These are phyloP conservation scores for Pseudomugil tenellus DNA, from an alignment of 2,797 vertebrate species.

Conservation along the genomic window DNA sequence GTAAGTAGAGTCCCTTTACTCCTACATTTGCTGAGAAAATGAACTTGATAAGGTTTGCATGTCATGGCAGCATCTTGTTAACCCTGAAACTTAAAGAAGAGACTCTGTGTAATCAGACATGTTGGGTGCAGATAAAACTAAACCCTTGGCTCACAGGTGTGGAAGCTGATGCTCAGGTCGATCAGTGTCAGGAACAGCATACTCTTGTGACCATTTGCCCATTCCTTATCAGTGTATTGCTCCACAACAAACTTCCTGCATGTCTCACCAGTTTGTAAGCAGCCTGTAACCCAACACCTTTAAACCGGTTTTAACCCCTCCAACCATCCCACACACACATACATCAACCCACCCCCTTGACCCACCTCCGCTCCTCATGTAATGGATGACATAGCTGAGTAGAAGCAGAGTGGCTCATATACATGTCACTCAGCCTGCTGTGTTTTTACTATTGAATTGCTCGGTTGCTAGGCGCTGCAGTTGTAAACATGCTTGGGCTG, in stretches of 20 bases:
- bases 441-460: constrained; percentile 71
- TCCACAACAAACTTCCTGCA: constrained; percentile 59
- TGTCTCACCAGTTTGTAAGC: constrained; percentile 53
- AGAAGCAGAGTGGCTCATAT: constrained; percentile 53
- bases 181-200: constrained; percentile 31
- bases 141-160: constrained; percentile 8
- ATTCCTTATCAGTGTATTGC: constrained; percentile 43
- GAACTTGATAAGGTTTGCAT: constrained; percentile 3
- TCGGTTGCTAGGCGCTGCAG: constrained; percentile 73
- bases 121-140: neutral
- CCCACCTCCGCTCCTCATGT: constrained; percentile 49
- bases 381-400: constrained; percentile 62
- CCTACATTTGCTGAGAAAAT: neutral
- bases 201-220: constrained; percentile 39
- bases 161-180: constrained; percentile 31
- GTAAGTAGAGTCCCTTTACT: constrained; percentile 46
- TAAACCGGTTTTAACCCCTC: constrained; percentile 72
- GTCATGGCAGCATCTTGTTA: neutral
- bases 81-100: neutral
- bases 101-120: neutral
- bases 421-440: constrained; percentile 57
- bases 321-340: neutral
- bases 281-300: constrained; percentile 77
- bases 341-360: neutral
- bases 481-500: constrained; percentile 66